Evolutionary conservation across 92 coral and sea anemone genomes (phyloP), one percentile per base, ranked within the genome.

Genomic region (Hydrozoanthus gracilis): DNA sequence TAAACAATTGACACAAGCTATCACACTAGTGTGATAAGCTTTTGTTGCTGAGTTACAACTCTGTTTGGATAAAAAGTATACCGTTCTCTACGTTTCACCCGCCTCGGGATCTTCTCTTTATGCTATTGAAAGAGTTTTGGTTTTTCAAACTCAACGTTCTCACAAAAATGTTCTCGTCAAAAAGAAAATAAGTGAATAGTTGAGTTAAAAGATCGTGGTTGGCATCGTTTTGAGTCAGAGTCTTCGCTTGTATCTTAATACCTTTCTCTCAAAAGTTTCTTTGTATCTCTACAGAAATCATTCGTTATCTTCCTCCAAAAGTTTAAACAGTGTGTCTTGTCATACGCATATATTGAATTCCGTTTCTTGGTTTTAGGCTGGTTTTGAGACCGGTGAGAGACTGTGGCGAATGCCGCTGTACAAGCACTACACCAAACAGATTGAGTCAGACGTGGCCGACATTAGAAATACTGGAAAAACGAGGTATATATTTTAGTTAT

Each of bases 341-440:
- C 2, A 13, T 13, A 74, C 2, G 3, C 50, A 9, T 50, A 4
- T 39, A 12, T 27, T 69, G 47, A 69, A 82, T 13, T 39, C 13
- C 13, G 11, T 46, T 4, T 62, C 12, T 76, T 74, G 15, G 44
- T 4, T 77, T 13, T 54, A 96, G 99, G 99, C 99, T 78, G 99
- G 96, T 45, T 94, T 86, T 82, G 82, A 79, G 61, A 91, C 95
- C 27, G 99, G 99, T 0, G 99, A 96, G 68, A 91, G 98, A 75
- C 86, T 96, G 94, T 96, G 98, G 99, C 91, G 96, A 49, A 90
- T 96, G 98, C 99, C 99, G 8, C 91, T 95, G 44, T 96, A 93
- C 88, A 88, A 93, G 61, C 98, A 95, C 60, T 96, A 96, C 86
- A 86, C 68, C 51, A 91, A 95, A 27, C 98, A 96, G 78, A 94